Evolutionary conservation across 2,113 vertebrate species (phyloP).

Genomic region (Chloebia gouldiae): DNA sequence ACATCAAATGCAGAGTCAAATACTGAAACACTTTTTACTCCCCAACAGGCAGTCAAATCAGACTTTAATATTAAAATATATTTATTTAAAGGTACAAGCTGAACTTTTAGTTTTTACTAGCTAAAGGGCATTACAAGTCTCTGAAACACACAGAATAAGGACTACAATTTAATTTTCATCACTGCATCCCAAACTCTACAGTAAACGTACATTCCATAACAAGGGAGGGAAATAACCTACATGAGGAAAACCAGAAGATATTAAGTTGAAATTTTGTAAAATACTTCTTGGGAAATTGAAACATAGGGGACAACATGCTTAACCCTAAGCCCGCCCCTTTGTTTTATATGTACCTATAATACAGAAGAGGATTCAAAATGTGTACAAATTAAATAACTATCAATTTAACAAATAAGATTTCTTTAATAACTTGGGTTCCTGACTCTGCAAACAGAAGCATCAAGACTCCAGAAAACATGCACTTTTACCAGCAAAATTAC

Average conservation of each 20-base stretch:
- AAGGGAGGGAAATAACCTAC: neutral
- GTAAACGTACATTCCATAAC: neutral
- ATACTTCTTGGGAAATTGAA: neutral
- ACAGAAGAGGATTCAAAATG: accelerated
- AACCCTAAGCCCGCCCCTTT: neutral
- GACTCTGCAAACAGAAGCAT: neutral
- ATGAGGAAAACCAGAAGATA: neutral
- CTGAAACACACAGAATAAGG: neutral
- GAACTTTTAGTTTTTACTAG: neutral
- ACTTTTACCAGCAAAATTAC: neutral
- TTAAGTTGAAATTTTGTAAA: neutral
- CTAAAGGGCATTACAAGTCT: neutral
- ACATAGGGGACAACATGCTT: neutral
- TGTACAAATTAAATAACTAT: neutral
- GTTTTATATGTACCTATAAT: neutral
- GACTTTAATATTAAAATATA: neutral
- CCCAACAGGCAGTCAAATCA: neutral
- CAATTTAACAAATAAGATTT: neutral
- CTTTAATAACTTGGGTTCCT: neutral
- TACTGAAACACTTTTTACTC: neutral
- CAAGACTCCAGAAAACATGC: neutral
- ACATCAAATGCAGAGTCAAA: neutral
- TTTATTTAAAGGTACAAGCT: neutral
- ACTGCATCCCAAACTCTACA: neutral
- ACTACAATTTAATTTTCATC: neutral